A percentile compares a stretch with the other conserved stretches of the same genome.
phyloP scores from a whole-genome alignment of 2,113 vertebrate genomes.

The Ailurus styani region DNA sequence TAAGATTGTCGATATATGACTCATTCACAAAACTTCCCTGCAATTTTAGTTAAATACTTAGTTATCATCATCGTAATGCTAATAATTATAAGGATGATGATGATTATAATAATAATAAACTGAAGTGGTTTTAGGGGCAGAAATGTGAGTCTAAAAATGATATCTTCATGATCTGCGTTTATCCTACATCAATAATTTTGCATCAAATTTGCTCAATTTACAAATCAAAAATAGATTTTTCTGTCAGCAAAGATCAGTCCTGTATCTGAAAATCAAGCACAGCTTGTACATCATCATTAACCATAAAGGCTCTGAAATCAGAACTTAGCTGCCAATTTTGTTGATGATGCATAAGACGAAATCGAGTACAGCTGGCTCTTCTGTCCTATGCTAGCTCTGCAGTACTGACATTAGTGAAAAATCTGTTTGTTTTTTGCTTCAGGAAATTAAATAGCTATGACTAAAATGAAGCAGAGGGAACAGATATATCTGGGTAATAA shows the following conservation, averaged over 20 bases:
- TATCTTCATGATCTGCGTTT: conserved; percentile 37
- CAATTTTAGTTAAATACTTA: not conserved
- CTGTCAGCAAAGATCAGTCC: conserved; percentile 74
- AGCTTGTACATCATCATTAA: conserved; percentile 76
- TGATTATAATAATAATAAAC: conserved; percentile 53
- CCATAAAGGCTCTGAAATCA: conserved; percentile 75
- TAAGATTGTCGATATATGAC: conserved; percentile 12
- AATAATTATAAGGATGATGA: conserved; percentile 57
- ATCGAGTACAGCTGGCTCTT: conserved; percentile 74
- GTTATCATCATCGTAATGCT: not conserved
- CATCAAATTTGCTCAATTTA: not conserved
- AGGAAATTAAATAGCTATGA: conserved; percentile 74
- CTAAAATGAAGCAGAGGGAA: conserved; percentile 73
- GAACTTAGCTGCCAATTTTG: conserved; percentile 75
- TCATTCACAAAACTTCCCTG: conserved; percentile 25
- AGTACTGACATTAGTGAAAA: conserved; percentile 74
- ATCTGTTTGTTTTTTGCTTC: conserved; percentile 75
- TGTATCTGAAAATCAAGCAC: conserved; percentile 76
- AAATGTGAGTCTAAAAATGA: conserved; percentile 70
- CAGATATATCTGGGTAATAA: conserved; percentile 69
- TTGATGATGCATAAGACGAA: conserved; percentile 76
- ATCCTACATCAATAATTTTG: conserved; percentile 37
- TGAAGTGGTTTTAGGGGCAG: conserved; percentile 51
- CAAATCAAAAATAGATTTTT: conserved; percentile 63
- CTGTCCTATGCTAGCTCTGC: conserved; percentile 68